These are phyloP conservation scores for Cryptomyrus ogoouensis DNA, from an alignment of 2,113 vertebrate species.

Conservation along the genomic window DNA sequence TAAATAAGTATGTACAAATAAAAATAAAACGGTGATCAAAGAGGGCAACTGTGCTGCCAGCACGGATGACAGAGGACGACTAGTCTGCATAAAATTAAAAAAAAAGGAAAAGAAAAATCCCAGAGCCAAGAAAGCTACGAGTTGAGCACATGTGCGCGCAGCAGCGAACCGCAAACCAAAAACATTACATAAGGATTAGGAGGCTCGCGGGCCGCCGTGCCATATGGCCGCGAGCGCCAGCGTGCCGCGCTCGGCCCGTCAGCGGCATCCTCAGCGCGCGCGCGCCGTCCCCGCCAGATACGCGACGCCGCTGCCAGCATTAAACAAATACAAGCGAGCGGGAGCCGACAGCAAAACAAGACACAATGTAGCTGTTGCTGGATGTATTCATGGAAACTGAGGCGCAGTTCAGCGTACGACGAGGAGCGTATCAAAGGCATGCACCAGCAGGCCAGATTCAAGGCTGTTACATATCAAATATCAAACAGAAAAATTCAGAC, in stretches of 20 bases:
- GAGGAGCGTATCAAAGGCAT: not conserved
- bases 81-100: slow-evolving; percentile 51
- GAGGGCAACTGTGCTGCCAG: slow-evolving; percentile 48
- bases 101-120: slow-evolving; percentile 40
- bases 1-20: slow-evolving; percentile 31
- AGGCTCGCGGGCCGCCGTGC: not conserved
- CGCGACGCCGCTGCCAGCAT: not conserved
- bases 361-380: not conserved
- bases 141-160: slow-evolving; percentile 33
- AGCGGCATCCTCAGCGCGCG: not conserved
- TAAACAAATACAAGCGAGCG: not conserved
- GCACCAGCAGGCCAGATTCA: not conserved
- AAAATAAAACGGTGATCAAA: slow-evolving; percentile 58
- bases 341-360: not conserved
- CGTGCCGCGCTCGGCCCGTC: not conserved
- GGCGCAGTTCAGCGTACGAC: not conserved
- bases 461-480: not conserved
- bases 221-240: not conserved
- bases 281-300: not conserved
- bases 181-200: not conserved
- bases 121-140: slow-evolving; percentile 8
- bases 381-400: not conserved
- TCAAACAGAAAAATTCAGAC: not conserved
- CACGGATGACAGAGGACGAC: slow-evolving; percentile 48
- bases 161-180: slow-evolving; percentile 8